Evolutionary conservation across 2,113 vertebrate genomes (phyloP).

Genomic region (Brachionichthys hirsutus): DNA sequence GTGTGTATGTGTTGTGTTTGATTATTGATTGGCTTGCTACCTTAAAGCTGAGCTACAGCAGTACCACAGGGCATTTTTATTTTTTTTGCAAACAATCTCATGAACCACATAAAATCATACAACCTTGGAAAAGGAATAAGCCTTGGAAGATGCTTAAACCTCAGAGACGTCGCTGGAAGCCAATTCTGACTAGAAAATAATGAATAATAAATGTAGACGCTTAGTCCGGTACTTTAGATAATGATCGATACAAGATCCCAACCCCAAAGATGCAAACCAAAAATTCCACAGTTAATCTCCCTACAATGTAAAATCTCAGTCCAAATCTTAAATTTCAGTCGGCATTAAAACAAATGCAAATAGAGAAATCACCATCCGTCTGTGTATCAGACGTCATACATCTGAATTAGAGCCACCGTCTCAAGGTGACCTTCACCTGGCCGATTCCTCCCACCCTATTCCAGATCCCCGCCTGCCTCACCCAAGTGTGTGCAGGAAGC

Average conservation of each 20-base stretch:
- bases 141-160: neutral
- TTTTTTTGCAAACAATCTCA: neutral
- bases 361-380: no score
- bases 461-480: constrained; percentile 51
- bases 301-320: no score
- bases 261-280: no score
- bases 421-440: constrained; percentile 36
- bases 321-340: no score
- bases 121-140: constrained; percentile 15
- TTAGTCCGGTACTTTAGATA: neutral
- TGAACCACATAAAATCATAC: constrained; percentile 3
- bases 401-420: neutral
- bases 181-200: neutral
- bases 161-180: neutral
- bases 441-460: neutral
- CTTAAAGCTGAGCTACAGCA: neutral
- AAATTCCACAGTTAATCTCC: no score
- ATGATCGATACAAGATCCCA: neutral
- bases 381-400: no score
- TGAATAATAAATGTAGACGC: constrained; percentile 5
- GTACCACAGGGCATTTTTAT: neutral
- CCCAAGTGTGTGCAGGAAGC: constrained; percentile 69
- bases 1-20: no score
- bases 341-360: no score
- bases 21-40: constrained; percentile 4